Percentiles rank a stretch among this genome's conserved stretches.
Evolutionary conservation across 2,888 invertebrate species (phyloP).

Genomic region (Congeria kusceri): DNA sequence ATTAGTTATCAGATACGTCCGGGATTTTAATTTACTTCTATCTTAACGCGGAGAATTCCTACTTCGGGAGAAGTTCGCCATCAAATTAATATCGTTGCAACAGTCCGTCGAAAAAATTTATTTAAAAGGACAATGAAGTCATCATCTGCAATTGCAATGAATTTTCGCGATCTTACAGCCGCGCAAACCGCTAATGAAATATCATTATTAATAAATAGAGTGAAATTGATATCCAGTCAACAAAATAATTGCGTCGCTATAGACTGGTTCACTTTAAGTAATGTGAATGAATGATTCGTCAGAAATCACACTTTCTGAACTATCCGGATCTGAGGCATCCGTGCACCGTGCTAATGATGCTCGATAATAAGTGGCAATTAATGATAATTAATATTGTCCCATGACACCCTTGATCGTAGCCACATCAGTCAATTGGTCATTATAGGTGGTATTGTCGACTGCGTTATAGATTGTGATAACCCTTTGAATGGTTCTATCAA

Average conservation of each 20-base stretch:
- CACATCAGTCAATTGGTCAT: slow-evolving; percentile 38
- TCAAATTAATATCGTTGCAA: slow-evolving; percentile 64
- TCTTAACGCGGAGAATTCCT: not conserved
- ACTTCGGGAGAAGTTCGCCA: slow-evolving; percentile 15
- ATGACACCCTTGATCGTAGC: slow-evolving; percentile 12
- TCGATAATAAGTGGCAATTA: slow-evolving; percentile 48
- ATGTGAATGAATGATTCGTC: slow-evolving; percentile 36
- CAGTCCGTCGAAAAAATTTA: slow-evolving; percentile 61
- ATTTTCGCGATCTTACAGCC: not conserved
- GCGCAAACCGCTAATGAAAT: slow-evolving; percentile 32
- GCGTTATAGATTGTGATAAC: no score
- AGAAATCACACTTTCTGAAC: slow-evolving; percentile 35
- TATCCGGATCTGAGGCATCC: slow-evolving; percentile 22
- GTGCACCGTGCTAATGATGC: slow-evolving; percentile 32
- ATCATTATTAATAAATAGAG: slow-evolving; percentile 55
- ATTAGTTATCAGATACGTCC: slow-evolving; percentile 64
- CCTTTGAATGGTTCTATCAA: no score
- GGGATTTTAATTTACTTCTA: slow-evolving; percentile 57
- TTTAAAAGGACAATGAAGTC: slow-evolving; percentile 24
- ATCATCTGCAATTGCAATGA: slow-evolving; percentile 7
- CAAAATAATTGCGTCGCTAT: slow-evolving; percentile 31
- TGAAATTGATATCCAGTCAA: slow-evolving; percentile 41
- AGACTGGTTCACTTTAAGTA: slow-evolving; percentile 28
- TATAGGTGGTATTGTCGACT: slow-evolving; percentile 7
- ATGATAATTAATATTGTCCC: slow-evolving; percentile 39